Conservation (phyloP, 2,888 invertebrate genomes). For the Drosophila buzzatii region DNA sequence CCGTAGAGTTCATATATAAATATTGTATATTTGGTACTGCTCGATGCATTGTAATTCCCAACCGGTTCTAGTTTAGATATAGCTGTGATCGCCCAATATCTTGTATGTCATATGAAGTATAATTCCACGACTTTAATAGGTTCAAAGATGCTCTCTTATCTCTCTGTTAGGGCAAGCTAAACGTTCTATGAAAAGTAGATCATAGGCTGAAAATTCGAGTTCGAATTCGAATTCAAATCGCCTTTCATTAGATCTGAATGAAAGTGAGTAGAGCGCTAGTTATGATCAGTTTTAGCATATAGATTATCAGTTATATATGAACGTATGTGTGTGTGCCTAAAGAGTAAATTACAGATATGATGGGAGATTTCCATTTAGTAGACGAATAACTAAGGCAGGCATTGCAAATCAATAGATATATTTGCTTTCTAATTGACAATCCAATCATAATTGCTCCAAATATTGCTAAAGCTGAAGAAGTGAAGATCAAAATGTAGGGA, state of each 20-base stretch:
- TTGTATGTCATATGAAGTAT: neutral
- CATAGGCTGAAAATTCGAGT: neutral
- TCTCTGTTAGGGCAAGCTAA: neutral
- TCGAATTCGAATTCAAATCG: neutral
- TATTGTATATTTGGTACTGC: neutral
- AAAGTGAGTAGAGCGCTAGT: neutral
- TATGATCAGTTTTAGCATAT: neutral
- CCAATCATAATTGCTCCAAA: constrained; percentile 3
- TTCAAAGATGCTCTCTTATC: neutral
- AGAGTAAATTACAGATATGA: neutral
- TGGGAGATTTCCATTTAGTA: neutral
- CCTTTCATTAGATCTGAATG: neutral
- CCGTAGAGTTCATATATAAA: no score
- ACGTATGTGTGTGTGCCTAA: neutral
- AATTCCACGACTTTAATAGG: neutral
- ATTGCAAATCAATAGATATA: neutral
- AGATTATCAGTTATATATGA: neutral
- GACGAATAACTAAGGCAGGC: neutral
- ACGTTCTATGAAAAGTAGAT: neutral
- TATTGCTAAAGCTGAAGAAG: neutral
- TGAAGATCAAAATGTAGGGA: no score
- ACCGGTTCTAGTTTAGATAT: neutral
- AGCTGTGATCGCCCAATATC: neutral
- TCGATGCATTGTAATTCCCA: neutral
- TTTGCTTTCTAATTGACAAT: neutral